Evolutionary conservation across 2,888 invertebrate genomes (phyloP).

Genomic region (Drosophila lacicola): DNA sequence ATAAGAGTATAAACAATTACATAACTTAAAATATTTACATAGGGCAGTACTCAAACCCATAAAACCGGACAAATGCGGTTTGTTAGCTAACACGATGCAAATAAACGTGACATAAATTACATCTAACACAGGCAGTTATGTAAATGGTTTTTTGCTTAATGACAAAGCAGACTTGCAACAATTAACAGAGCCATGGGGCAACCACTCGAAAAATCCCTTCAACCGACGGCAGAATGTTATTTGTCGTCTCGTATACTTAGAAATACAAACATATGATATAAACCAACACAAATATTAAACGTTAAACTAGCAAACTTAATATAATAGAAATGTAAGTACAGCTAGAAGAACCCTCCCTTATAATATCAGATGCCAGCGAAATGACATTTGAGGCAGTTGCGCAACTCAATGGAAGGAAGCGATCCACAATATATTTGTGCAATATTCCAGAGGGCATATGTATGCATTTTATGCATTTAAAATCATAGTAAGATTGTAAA

Average conservation of each 20-base stretch:
- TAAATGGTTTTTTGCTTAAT: slow-evolving; percentile 21
- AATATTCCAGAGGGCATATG: slow-evolving; percentile 62
- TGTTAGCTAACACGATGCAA: slow-evolving; percentile 31
- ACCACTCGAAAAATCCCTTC: slow-evolving; percentile 1
- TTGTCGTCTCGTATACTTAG: slow-evolving; percentile 29
- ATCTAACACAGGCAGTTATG: slow-evolving; percentile 29
- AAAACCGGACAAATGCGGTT: slow-evolving; percentile 22
- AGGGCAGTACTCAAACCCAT: slow-evolving; percentile 42
- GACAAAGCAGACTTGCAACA: slow-evolving; percentile 11
- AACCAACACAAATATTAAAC: slow-evolving; percentile 39
- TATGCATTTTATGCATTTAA: slow-evolving; percentile 69
- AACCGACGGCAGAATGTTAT: slow-evolving; percentile 20
- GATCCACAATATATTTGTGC: slow-evolving; percentile 67
- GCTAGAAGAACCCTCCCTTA: slow-evolving; percentile 16
- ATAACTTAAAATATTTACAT: slow-evolving; percentile 43
- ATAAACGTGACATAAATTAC: slow-evolving; percentile 27
- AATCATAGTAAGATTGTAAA: slow-evolving; percentile 44
- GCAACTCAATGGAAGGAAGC: slow-evolving; percentile 5
- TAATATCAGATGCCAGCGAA: slow-evolving; percentile 7
- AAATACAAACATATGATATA: slow-evolving; percentile 33
- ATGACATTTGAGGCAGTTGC: slow-evolving; percentile 4
- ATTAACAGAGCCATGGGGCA: slow-evolving; percentile 13
- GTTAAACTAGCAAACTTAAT: slow-evolving; percentile 56
- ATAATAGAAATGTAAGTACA: slow-evolving; percentile 35
- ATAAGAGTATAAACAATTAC: slow-evolving; percentile 49